Base-by-base conservation (phyloP, 92 coral and sea anemone genomes). In the Umimayanthus chanpuru region DNA sequence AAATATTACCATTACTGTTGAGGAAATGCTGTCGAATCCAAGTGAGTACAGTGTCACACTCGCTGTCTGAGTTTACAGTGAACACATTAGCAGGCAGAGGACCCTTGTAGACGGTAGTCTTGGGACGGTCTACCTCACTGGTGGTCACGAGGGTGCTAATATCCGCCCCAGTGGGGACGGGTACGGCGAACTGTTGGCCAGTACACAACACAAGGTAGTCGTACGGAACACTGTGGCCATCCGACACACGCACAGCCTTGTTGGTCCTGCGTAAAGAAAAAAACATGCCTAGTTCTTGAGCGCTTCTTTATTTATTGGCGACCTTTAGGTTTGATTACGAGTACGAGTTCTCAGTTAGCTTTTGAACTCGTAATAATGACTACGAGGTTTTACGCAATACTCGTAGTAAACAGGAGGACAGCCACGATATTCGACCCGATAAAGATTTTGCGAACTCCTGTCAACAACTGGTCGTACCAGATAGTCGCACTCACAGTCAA, bases 151-250 rank as follows among this genome's bases (percentile, higher is more conserved):
- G 91, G 29, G 98, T 97, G 82, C 90, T 86, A 82, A 97, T 96
- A 83, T 97, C 98, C 2, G 99, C 99, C 39, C 96, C 98, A 23
- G 95, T 95, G 21, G 99, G 99, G 58, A 95, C 90, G 23, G 99
- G 97, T 70, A 97, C 78, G 84, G 92, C 94, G 73, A 95, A 95
- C 93, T 97, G 99, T 64, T 97, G 97, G 2, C 99, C 99, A 49
- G 98, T 94, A 77, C 98, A 97, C 73, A 97, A 75, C 38, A 97
- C 94, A 49, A 97, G 96, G 90, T 97, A 97, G 79, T 97, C 99
- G 40, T 97, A 97, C 4, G 98, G 98, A 15, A 97, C 97, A 71
- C 88, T 88, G 64, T 92, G 91, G 5, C 97, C 99, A 43, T 87
- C 94, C 9, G 91, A 90, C 47, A 96, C 94, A 36, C 86, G 89